phyloP scores from a whole-genome alignment of 2,113 vertebrate genomes.

The Poecile atricapillus region DNA sequence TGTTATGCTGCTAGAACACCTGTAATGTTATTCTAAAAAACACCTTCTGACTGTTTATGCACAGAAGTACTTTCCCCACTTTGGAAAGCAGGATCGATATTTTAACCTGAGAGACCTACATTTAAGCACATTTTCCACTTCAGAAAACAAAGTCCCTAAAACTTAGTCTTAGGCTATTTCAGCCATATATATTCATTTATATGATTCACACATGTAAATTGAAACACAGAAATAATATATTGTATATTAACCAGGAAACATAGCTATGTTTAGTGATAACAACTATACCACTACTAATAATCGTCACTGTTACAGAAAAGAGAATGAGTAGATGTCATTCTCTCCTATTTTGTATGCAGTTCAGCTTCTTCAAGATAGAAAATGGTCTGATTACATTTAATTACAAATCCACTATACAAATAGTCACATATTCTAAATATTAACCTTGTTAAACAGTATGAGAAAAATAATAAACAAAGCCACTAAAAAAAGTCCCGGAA shows the following conservation, averaged over 20 bases:
- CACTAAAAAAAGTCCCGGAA: neutral
- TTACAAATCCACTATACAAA: conserved; percentile 9
- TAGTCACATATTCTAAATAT: neutral
- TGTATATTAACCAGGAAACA: neutral
- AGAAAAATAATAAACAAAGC: neutral
- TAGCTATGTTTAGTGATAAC: neutral
- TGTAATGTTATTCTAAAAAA: neutral
- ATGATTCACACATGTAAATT: neutral
- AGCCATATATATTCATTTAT: neutral
- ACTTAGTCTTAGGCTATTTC: neutral
- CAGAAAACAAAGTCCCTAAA: neutral
- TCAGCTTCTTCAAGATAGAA: conserved; percentile 24
- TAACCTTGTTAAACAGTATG: conserved; percentile 8
- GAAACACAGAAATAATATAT: neutral
- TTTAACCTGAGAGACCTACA: neutral
- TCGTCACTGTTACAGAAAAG: neutral
- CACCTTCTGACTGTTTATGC: neutral
- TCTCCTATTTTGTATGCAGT: neutral
- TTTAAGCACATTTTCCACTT: neutral
- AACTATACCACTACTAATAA: neutral
- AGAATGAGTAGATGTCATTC: neutral
- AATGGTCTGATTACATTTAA: conserved; percentile 44
- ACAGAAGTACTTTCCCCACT: neutral
- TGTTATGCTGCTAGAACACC: neutral
- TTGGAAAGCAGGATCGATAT: neutral